Evolutionary conservation across 2,113 vertebrate species (phyloP).

Genomic region (Fulmarus glacialis): DNA sequence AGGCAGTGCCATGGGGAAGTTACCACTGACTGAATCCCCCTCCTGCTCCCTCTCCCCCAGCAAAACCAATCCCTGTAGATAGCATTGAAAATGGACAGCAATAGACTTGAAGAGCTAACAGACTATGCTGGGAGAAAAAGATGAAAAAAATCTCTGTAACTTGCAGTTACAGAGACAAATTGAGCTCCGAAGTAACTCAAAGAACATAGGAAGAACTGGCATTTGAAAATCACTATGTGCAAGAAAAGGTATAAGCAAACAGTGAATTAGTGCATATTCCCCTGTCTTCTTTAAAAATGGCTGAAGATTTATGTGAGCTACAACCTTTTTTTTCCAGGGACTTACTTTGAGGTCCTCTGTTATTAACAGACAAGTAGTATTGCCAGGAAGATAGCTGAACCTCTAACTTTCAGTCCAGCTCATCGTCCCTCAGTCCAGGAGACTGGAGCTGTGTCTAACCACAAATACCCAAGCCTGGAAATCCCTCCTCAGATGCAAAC

Average conservation of each 20-base stretch:
- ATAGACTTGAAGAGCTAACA: not conserved
- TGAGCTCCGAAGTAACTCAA: not conserved
- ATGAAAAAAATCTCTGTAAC: not conserved
- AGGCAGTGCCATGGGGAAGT: not conserved
- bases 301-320: not conserved
- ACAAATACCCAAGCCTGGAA: not conserved
- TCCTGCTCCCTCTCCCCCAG: not conserved
- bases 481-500: not conserved
- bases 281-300: not conserved
- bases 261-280: not conserved
- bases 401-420: not conserved
- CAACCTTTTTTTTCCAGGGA: not conserved
- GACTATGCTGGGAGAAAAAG: not conserved
- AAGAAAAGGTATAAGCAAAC: not conserved
- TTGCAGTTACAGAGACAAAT: not conserved
- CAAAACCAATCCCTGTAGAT: not conserved
- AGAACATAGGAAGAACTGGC: not conserved
- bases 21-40: not conserved
- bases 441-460: not conserved
- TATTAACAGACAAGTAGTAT: not conserved
- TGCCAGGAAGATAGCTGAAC: not conserved
- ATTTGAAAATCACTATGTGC: not conserved
- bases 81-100: not conserved
- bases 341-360: not conserved
- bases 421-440: fast-evolving